A percentile compares a stretch with the other conserved stretches of the same genome.
Evolutionary conservation across 2,888 invertebrate genomes (phyloP).

Genomic region (Agriotes lineatus): DNA sequence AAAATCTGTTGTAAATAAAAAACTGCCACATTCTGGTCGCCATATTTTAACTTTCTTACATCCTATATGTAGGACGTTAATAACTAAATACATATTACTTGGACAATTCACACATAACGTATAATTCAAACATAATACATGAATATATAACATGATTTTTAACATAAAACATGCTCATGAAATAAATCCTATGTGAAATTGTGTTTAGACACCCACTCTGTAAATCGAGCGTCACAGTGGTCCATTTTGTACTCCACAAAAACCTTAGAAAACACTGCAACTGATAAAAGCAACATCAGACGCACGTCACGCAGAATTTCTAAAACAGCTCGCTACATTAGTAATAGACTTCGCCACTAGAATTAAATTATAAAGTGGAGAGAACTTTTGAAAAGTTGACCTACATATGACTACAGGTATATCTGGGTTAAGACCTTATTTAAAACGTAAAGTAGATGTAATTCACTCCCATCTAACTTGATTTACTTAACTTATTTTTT

Average conservation of each 20-base stretch:
- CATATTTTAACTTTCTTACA: no score
- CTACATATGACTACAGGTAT: background rate
- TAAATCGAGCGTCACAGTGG: background rate
- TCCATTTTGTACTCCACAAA: background rate
- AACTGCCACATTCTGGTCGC: background rate
- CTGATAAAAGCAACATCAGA: background rate
- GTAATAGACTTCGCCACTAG: background rate
- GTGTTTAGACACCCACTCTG: background rate
- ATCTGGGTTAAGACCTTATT: background rate
- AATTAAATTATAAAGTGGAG: background rate
- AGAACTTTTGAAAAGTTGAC: background rate
- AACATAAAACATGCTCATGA: background rate
- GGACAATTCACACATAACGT: background rate
- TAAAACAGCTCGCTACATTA: background rate
- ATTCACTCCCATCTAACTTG: no score
- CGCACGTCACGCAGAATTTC: background rate
- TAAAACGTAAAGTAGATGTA: no score
- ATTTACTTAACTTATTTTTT: no score
- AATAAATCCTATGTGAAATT: background rate
- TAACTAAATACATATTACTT: background rate
- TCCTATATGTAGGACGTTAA: no score
- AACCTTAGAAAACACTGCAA: background rate
- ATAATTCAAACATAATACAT: background rate
- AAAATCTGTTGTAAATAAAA: background rate
- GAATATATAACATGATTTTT: background rate